phyloP scores from a whole-genome alignment of 2,888 invertebrate genomes.

The Chymomyza fuscimana region DNA sequence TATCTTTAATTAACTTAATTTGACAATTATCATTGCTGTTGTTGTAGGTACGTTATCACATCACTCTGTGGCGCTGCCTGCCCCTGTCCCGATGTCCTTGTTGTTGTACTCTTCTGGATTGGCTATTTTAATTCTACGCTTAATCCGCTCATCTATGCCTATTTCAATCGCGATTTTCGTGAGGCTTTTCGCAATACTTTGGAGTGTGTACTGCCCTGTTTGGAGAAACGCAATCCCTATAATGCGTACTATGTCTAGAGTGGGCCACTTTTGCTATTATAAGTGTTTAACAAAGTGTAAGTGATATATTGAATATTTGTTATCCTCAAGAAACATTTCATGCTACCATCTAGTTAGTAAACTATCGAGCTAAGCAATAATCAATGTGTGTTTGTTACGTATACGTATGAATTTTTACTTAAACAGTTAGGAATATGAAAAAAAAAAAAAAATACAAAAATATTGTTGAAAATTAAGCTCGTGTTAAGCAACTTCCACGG shows the following conservation, averaged over 20 bases:
- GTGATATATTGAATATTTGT: constrained; percentile 51
- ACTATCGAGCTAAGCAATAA: constrained; percentile 66
- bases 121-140: constrained; percentile 98
- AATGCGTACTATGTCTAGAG: constrained; percentile 80
- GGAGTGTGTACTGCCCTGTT: constrained; percentile 91
- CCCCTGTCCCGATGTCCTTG: constrained; percentile 90
- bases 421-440: neutral
- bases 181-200: constrained; percentile 96
- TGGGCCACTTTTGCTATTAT: constrained; percentile 16
- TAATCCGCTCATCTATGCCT: constrained; percentile 97
- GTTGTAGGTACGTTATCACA: constrained; percentile 89
- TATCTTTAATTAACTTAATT: no score
- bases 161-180: constrained; percentile 97
- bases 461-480: neutral
- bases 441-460: neutral
- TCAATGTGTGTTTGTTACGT: constrained; percentile 52
- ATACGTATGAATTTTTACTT: constrained; percentile 3
- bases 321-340: constrained; percentile 24
- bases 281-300: constrained; percentile 30
- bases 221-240: constrained; percentile 79
- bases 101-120: constrained; percentile 97
- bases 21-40: no score
- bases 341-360: constrained; percentile 29
- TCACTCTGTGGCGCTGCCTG: constrained; percentile 92
- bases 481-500: constrained; percentile 1